Percentiles rank a stretch among this genome's conserved stretches.
Conservation (phyloP, 2,888 invertebrate species). For the Tromatobia lineatoria region DNA sequence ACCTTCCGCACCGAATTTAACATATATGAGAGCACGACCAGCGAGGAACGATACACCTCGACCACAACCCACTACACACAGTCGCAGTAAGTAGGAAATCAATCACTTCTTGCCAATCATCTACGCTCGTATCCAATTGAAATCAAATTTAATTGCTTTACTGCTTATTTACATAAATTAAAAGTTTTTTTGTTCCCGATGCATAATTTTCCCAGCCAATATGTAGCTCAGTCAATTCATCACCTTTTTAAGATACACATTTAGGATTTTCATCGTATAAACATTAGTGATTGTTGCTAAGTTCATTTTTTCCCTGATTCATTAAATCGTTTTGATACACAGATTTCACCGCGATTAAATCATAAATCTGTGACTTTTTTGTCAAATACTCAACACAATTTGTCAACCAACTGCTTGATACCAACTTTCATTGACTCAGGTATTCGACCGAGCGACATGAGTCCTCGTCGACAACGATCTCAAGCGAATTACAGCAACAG, state of each 20-base stretch:
- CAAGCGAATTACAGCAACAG: constrained; percentile 74
- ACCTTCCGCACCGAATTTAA: constrained; percentile 95
- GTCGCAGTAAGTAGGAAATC: constrained; percentile 87
- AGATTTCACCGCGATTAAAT: no score
- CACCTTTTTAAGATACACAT: no score
- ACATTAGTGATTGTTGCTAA: no score
- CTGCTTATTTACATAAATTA: no score
- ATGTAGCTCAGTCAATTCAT: no score
- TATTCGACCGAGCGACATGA: constrained; percentile 81
- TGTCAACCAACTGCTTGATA: neutral
- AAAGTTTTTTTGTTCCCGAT: no score
- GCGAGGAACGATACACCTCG: constrained; percentile 88
- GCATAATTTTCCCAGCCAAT: no score
- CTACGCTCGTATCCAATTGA: neutral
- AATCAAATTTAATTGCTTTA: neutral
- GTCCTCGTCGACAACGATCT: constrained; percentile 73
- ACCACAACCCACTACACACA: constrained; percentile 89
- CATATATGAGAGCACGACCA: constrained; percentile 89
- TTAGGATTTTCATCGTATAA: no score
- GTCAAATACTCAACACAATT: neutral
- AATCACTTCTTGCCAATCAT: no score
- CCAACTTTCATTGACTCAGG: constrained; percentile 69
- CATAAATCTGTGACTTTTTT: no score
- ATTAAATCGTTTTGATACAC: no score
- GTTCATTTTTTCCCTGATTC: no score